Evolutionary conservation across 1,140 invertebrate genomes (phyloP).

Genomic region (Saccostrea echinata): DNA sequence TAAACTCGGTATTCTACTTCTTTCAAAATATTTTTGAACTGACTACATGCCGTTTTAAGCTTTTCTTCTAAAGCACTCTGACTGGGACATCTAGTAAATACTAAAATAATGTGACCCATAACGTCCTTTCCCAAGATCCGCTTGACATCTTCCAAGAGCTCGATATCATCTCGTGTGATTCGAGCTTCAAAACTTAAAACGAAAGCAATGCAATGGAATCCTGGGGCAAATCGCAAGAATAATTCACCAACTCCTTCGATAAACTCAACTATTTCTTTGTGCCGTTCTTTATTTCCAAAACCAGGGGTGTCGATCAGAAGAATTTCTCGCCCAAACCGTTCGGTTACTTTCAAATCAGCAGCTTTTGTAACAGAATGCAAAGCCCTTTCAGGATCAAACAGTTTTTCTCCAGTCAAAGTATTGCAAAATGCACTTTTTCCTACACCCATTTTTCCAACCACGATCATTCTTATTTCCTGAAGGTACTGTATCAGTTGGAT

Average conservation of each 20-base stretch:
- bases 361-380: neutral
- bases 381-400: neutral
- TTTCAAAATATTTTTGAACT: neutral
- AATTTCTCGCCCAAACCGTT: neutral
- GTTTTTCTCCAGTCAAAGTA: neutral
- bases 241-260: neutral
- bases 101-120: neutral
- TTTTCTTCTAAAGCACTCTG: neutral
- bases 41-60: neutral
- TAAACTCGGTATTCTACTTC: neutral
- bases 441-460: neutral
- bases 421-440: neutral
- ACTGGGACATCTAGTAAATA: neutral
- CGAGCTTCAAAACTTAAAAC: neutral
- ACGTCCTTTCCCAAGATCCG: neutral
- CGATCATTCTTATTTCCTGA: neutral
- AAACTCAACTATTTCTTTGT: neutral
- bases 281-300: neutral
- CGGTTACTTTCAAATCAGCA: neutral
- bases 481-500: neutral
- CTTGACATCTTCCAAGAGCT: neutral
- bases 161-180: neutral
- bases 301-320: neutral
- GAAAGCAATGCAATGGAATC: neutral
- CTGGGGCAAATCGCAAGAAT: neutral